Percentiles rank a stretch among this genome's conserved stretches.
Evolutionary conservation across 2,113 vertebrate genomes (phyloP).

Genomic region (Thamnaconus septentrionalis): DNA sequence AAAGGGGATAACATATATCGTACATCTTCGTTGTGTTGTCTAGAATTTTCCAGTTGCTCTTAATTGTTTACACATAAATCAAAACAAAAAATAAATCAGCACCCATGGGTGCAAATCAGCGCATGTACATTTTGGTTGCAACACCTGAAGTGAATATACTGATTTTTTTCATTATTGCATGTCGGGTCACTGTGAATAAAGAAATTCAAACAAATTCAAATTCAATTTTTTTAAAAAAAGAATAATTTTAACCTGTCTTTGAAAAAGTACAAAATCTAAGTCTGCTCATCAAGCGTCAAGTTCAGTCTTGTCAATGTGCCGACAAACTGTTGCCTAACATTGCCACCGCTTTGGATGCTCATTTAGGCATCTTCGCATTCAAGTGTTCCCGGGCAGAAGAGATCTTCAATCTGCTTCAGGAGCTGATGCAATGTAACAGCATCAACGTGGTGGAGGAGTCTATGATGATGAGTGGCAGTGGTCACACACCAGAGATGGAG

Average conservation of each 20-base stretch:
- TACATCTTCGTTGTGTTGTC: too few relatives aligned
- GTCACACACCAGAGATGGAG: conserved; percentile 83
- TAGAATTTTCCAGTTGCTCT: too few relatives aligned
- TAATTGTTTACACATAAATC: too few relatives aligned
- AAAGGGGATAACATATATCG: too few relatives aligned
- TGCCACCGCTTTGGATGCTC: conserved; percentile 18
- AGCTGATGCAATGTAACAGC: conserved; percentile 98
- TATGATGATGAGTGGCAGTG: conserved; percentile 85
- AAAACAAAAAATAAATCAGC: too few relatives aligned
- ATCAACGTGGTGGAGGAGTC: conserved; percentile 97
- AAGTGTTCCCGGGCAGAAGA: conserved; percentile 96
- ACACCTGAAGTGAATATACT: too few relatives aligned
- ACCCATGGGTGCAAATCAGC: too few relatives aligned
- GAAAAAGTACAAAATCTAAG: background rate
- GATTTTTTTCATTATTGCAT: too few relatives aligned
- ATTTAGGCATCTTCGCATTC: conserved; percentile 96
- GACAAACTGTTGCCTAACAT: background rate
- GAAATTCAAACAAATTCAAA: too few relatives aligned
- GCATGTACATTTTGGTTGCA: too few relatives aligned
- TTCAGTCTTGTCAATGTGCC: background rate
- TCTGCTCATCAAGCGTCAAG: background rate
- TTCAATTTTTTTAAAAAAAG: background rate
- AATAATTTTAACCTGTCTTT: background rate
- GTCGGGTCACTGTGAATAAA: too few relatives aligned
- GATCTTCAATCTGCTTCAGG: conserved; percentile 97